Evolutionary conservation across 2,888 invertebrate species (phyloP).

Genomic region (Choreutis nemorana): DNA sequence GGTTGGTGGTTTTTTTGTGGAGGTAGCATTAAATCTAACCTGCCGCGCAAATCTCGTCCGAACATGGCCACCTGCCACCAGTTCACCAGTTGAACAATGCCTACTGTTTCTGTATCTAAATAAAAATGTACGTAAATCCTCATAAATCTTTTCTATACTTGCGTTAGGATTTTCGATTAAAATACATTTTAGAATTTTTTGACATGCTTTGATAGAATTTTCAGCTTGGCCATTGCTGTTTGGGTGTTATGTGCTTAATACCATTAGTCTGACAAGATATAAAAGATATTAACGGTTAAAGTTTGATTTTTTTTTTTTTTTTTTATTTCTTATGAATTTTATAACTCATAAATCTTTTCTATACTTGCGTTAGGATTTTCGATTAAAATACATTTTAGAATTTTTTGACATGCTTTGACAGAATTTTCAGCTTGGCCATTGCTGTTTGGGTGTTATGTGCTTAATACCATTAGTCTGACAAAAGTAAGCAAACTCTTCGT

Average conservation of each 20-base stretch:
- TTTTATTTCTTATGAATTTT: no score
- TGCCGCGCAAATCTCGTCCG: slow-evolving; percentile 11
- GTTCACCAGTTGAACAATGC: slow-evolving; percentile 12
- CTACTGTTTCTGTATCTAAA: slow-evolving; percentile 14
- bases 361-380: slow-evolving; percentile 3
- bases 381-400: slow-evolving; percentile 6
- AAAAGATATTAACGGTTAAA: no score
- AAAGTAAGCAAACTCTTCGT: slow-evolving; percentile 10
- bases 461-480: slow-evolving; percentile 12
- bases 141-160: slow-evolving; percentile 5
- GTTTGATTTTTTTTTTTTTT: no score
- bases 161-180: slow-evolving; percentile 5
- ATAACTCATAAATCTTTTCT: slow-evolving; percentile 8
- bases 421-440: no score
- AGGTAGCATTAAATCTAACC: slow-evolving; percentile 11
- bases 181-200: slow-evolving; percentile 6
- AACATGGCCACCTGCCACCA: slow-evolving; percentile 14
- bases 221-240: slow-evolving; percentile 9
- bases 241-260: slow-evolving; percentile 14
- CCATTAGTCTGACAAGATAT: no score
- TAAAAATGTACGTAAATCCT: slow-evolving; percentile 10
- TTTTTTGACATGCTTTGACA: slow-evolving; percentile 6
- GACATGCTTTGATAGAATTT: slow-evolving; percentile 7
- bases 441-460: slow-evolving; percentile 10
- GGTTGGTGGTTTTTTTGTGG: background rate